Evolutionary conservation across 2,888 invertebrate genomes (phyloP).

Genomic region (Nephrocerus scutellatus): DNA sequence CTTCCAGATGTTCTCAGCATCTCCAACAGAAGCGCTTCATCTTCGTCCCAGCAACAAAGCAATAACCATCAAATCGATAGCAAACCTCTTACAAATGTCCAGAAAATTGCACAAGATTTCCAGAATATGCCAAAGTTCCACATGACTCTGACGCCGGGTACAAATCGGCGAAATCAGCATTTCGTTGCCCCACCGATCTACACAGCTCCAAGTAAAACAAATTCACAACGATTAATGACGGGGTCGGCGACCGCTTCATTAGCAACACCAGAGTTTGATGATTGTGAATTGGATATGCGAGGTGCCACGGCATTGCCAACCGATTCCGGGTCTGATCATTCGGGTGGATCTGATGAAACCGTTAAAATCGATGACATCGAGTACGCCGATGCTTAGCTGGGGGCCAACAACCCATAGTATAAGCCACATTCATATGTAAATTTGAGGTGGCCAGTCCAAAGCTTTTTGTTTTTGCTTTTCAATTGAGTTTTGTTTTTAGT

Average conservation of each 20-base stretch:
- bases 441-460: no score
- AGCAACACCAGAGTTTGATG: slow-evolving; percentile 16
- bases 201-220: slow-evolving; percentile 23
- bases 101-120: slow-evolving; percentile 36
- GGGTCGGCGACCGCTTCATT: slow-evolving; percentile 8
- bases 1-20: slow-evolving; percentile 30
- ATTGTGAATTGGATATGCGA: slow-evolving; percentile 30
- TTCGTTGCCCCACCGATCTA: slow-evolving; percentile 29
- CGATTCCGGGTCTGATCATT: slow-evolving; percentile 45
- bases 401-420: neutral
- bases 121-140: slow-evolving; percentile 37
- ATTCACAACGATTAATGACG: slow-evolving; percentile 25
- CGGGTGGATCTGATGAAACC: slow-evolving; percentile 47
- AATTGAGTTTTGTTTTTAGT: slow-evolving; percentile 3
- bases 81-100: slow-evolving; percentile 31
- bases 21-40: no score
- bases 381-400: slow-evolving; percentile 41
- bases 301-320: slow-evolving; percentile 27
- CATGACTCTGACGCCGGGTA: slow-evolving; percentile 22
- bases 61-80: slow-evolving; percentile 9
- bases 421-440: neutral
- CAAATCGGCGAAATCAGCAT: slow-evolving; percentile 22
- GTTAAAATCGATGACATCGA: slow-evolving; percentile 46
- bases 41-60: no score
- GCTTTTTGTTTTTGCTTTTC: no score